Evolutionary conservation across 2,113 vertebrate species (phyloP), one percentile per base, ranked within the genome.

Genomic region (Daubentonia madagascariensis): DNA sequence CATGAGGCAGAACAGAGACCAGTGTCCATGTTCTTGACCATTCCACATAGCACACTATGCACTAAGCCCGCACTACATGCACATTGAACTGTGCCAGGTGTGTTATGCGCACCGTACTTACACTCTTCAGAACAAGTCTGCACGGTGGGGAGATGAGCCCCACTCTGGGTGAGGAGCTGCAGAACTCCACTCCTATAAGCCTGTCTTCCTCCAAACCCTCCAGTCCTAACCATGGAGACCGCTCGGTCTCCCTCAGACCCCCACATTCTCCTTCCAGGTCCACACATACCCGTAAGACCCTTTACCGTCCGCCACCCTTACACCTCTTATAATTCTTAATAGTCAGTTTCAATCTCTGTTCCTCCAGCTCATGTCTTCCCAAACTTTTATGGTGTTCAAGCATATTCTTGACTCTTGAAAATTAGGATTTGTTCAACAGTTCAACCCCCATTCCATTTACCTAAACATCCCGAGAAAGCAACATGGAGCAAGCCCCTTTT

Each of bases 21-120:
- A 4, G 63, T 8, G 57, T 4, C 63, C 14, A 4, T 17, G 63
- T 5, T 12, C 57, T 5, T 2, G 28, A 22, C n/a, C n/a, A 0
- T 23, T 61, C 7, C 6, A 0, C 2, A 1, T 0, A 12, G 50
- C 75, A n/a, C n/a, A 5, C 11, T 1, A 37, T 25, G 3, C 9
- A 12, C 85, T 20, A 7, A 50, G 40, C 67, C 72, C 23, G 40
- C 1, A 1, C 43, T 6, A 9, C 0, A 7, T 5, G 13, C 18
- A 1, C 1, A 30, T 0, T 1, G 40, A 1, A 2, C 5, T 1
- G 28, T 1, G 23, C 73, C 4, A 25, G 61, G 1, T 0, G 0
- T 12, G 43, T 6, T 13, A 4, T 2, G 0, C 0, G 40, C 35
- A 28, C 7, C 16, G 5, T 5, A 37, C 32, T n/a, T 43, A 16